Base-by-base conservation (phyloP, 2,888 invertebrate species). In the Netelia virgata region DNA sequence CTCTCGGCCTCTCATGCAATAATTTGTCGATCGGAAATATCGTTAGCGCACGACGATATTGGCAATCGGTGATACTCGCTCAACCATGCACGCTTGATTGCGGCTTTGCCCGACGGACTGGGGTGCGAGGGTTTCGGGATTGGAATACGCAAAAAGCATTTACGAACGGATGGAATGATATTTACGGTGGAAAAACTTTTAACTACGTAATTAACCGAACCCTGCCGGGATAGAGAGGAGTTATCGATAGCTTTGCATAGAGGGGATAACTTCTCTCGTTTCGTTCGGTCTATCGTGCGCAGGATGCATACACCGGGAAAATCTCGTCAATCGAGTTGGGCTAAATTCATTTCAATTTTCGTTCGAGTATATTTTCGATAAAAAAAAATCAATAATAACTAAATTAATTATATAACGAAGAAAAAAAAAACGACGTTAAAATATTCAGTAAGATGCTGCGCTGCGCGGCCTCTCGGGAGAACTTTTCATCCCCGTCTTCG, bases 11-110 rank as follows among this genome's bases (percentile, higher is more conserved):
- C 50, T 20, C 64, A 41, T 18, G 53, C 47, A 75, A 82, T 70
- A 78, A 75, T 83, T 84, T 78, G 43, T 74, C 36, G 18, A 68
- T n/a, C 28, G 69, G 55, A 63, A 84, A 76, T 61, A 70, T 55
- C 47, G 53, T 43, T 16, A n/a, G 6, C 63, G 43, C 18, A 18
- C 43, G 36, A 57, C 41, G 47, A 61, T 64, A 78, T 57, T 55
- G 20, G 28, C 61, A 63, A 43, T 57, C 47, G 55, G 16, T 47
- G 36, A 14, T 57, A 20, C 20, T 53, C 61, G 36, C 53, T 55
- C 61, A 47, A 80, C 43, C 63, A 61, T 73, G 69, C 68, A 23
- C 59, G 18, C 43, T 74, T 63, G 63, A 70, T 78, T 63, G 20
- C 53, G 61, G 36, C 53, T 53, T 72, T 53, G 14, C 11, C 14